Conservation (phyloP, 2,113 vertebrate genomes). For the Pao palembangensis region DNA sequence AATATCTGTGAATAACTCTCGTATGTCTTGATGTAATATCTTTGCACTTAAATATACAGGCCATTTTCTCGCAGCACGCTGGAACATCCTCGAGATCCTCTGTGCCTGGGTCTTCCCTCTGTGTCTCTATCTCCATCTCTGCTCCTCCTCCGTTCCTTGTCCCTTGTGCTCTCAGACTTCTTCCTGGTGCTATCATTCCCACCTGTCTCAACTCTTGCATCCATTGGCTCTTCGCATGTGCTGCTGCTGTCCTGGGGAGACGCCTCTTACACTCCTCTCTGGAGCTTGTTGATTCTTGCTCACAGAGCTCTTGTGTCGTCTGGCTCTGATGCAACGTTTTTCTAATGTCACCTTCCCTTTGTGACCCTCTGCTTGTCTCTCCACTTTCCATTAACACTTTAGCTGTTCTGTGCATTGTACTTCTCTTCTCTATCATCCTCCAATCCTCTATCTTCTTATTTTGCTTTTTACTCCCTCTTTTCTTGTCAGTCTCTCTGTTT, state of each 20-base stretch:
- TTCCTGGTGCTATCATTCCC: slow-evolving; percentile 31
- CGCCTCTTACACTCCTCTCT: slow-evolving; percentile 19
- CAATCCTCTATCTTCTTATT: slow-evolving; percentile 3
- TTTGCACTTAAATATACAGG: slow-evolving; percentile 43
- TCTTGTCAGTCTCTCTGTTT: background rate
- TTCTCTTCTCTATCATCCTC: slow-evolving; percentile 13
- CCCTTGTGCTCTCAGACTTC: slow-evolving; percentile 21
- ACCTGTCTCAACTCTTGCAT: background rate
- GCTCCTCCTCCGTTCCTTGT: background rate
- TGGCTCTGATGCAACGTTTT: slow-evolving; percentile 20
- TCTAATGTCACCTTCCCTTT: background rate
- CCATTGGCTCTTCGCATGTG: background rate
- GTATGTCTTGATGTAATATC: background rate
- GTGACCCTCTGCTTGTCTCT: background rate
- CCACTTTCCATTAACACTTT: slow-evolving; percentile 2
- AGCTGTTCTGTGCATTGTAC: slow-evolving; percentile 2
- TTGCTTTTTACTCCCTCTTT: slow-evolving; percentile 7
- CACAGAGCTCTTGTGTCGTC: background rate
- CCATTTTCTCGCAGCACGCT: slow-evolving; percentile 38
- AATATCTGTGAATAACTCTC: too few relatives aligned
- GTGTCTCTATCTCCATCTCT: slow-evolving; percentile 12
- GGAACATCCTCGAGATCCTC: slow-evolving; percentile 15
- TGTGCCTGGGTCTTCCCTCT: background rate
- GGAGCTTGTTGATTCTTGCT: background rate
- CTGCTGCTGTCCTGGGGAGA: background rate